Percentiles rank a stretch among this genome's conserved stretches.
Evolutionary conservation across 2,888 invertebrate species (phyloP).

Genomic region (Panorpa germanica): DNA sequence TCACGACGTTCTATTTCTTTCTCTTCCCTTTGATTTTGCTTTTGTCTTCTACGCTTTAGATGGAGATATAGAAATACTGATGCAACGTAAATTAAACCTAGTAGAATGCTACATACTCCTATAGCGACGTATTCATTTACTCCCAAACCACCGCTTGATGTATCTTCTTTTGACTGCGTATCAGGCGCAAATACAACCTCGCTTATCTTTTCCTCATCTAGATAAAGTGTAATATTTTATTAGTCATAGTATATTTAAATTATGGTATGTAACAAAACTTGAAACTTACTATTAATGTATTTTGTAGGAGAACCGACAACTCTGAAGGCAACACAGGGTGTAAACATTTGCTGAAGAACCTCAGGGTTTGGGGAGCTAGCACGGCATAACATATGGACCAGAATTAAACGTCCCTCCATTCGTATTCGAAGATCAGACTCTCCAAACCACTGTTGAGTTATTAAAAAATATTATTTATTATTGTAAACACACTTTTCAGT

Average conservation of each 20-base stretch:
- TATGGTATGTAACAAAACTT: not conserved
- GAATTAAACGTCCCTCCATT: conserved; percentile 64
- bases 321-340: conserved; percentile 72
- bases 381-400: conserved; percentile 62
- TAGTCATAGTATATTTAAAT: conserved; percentile 1
- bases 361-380: too few species aligned
- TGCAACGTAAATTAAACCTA: conserved; percentile 73
- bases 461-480: conserved; percentile 4
- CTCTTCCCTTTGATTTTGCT: conserved; percentile 15
- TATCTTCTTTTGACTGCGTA: conserved; percentile 33
- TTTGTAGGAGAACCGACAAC: conserved; percentile 64
- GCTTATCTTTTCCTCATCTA: conserved; percentile 62
- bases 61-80: conserved; percentile 70
- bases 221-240: conserved; percentile 15
- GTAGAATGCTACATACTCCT: conserved; percentile 61
- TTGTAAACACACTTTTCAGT: conserved; percentile 10
- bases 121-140: conserved; percentile 68
- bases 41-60: conserved; percentile 40
- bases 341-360: conserved; percentile 50
- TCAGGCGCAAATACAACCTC: conserved; percentile 61
- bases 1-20: conserved; percentile 20
- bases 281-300: conserved; percentile 36
- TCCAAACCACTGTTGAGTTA: conserved; percentile 56
- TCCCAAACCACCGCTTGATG: conserved; percentile 38
- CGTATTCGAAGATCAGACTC: conserved; percentile 53